Percentiles rank a stretch among this genome's conserved stretches.
phyloP scores from a whole-genome alignment of 2,797 vertebrate species.

The Graptemys geographica region DNA sequence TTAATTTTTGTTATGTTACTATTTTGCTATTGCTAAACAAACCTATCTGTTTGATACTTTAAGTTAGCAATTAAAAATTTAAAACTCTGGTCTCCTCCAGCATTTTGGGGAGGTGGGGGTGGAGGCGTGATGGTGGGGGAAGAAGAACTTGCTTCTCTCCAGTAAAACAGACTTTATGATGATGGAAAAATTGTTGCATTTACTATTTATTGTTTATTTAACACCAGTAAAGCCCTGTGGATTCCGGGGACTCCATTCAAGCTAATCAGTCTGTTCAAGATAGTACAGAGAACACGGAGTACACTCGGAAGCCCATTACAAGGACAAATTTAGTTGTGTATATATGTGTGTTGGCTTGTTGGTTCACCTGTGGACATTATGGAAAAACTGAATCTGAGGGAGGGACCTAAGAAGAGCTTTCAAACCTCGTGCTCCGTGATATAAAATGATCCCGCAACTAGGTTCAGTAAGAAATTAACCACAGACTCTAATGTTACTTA shows the following conservation, averaged over 20 bases:
- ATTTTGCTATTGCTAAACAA: not conserved
- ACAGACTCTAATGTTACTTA: no score
- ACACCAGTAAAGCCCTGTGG: not conserved
- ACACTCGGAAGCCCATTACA: not conserved
- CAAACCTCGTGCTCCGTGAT: no score
- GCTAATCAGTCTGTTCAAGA: not conserved
- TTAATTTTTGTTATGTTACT: conserved; percentile 8
- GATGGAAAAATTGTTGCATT: not conserved
- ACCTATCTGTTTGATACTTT: not conserved
- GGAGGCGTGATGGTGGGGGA: not conserved
- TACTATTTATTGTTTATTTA: not conserved
- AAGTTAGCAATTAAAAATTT: not conserved
- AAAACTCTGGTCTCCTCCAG: not conserved
- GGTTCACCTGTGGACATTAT: no score
- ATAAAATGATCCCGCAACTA: no score
- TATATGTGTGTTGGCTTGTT: not conserved
- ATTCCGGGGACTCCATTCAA: not conserved
- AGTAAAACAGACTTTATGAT: not conserved
- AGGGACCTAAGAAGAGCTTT: no score
- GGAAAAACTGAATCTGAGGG: no score
- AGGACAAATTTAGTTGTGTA: not conserved
- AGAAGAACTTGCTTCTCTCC: not conserved
- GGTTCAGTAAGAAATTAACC: no score
- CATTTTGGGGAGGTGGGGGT: not conserved
- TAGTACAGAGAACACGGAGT: not conserved